phyloP scores from a whole-genome alignment of 2,113 vertebrate genomes.

The Oenanthe melanoleuca region DNA sequence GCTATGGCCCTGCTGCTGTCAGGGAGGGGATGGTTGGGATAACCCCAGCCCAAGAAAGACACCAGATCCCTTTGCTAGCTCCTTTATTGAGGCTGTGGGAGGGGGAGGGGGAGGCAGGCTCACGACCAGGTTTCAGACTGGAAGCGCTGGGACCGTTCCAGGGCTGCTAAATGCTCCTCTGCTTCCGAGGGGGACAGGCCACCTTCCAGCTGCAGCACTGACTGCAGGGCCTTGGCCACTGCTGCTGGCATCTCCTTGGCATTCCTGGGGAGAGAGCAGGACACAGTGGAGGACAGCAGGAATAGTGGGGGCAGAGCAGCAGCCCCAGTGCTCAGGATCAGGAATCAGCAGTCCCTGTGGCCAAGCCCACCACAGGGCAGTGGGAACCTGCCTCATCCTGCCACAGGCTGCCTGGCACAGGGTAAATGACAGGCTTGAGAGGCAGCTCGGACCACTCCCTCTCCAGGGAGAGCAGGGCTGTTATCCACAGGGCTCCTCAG shows the following conservation, averaged over 20 bases:
- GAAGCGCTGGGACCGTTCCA: constrained; percentile 83
- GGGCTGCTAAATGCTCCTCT: constrained; percentile 74
- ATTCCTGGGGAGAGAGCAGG: constrained; percentile 73
- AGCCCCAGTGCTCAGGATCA: background rate
- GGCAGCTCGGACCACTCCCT: background rate
- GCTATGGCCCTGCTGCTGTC: fast-evolving
- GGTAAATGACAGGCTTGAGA: background rate
- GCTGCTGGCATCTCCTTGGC: constrained; percentile 88
- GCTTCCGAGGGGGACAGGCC: constrained; percentile 75
- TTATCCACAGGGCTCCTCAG: background rate
- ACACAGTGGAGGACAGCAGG: fast-evolving
- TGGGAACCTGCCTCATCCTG: background rate
- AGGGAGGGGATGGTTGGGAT: background rate
- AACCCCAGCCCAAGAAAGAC: background rate
- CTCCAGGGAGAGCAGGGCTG: background rate
- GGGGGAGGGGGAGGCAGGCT: no score
- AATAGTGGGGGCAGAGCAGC: fast-evolving
- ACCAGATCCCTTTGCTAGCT: background rate
- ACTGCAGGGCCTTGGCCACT: constrained; percentile 80
- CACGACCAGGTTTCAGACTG: constrained; percentile 95
- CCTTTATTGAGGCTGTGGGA: constrained; percentile 1
- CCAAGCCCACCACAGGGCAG: fast-evolving
- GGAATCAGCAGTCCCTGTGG: fast-evolving
- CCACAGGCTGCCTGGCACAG: background rate
- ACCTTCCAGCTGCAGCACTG: constrained; percentile 80